phyloP scores from a whole-genome alignment of 2,797 vertebrate species.

The Channa striata region DNA sequence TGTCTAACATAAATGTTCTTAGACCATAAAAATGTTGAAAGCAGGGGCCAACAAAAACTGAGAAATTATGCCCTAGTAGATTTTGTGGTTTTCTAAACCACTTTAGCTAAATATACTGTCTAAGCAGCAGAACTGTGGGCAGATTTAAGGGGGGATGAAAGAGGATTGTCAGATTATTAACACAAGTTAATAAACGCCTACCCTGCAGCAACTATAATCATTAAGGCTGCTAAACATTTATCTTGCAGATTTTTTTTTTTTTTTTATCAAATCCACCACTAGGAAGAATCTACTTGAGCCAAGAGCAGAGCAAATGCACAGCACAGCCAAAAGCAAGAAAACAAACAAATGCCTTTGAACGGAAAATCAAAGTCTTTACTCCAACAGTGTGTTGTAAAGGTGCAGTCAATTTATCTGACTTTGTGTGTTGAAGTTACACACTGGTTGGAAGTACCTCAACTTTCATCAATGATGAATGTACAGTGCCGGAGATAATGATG shows the following conservation, averaged over 20 bases:
- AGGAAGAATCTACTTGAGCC: slow-evolving; percentile 39
- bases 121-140: slow-evolving; percentile 43
- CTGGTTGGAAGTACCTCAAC: not conserved
- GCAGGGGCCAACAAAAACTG: slow-evolving; percentile 23
- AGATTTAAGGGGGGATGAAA: slow-evolving; percentile 64
- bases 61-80: slow-evolving; percentile 34
- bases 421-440: slow-evolving; percentile 13
- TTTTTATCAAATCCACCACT: slow-evolving; percentile 45
- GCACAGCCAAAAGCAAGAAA: slow-evolving; percentile 25
- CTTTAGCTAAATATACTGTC: slow-evolving; percentile 26
- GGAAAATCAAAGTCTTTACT: slow-evolving; percentile 44
- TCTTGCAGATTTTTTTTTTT: slow-evolving; percentile 35
- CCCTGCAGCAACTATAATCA: slow-evolving; percentile 61
- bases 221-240: slow-evolving; percentile 64
- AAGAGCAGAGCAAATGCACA: slow-evolving; percentile 25
- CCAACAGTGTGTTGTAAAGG: slow-evolving; percentile 30
- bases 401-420: slow-evolving; percentile 45
- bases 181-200: slow-evolving; percentile 63
- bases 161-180: slow-evolving; percentile 69
- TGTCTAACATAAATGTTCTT: slow-evolving; percentile 26
- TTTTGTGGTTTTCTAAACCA: slow-evolving; percentile 32
- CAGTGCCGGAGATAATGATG: slow-evolving; percentile 14
- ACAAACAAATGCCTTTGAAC: slow-evolving; percentile 33
- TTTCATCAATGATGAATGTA: slow-evolving; percentile 28
- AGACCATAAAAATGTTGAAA: slow-evolving; percentile 18